Evolutionary conservation across 2,113 vertebrate species (phyloP).

Genomic region (Xiphophorus hellerii): DNA sequence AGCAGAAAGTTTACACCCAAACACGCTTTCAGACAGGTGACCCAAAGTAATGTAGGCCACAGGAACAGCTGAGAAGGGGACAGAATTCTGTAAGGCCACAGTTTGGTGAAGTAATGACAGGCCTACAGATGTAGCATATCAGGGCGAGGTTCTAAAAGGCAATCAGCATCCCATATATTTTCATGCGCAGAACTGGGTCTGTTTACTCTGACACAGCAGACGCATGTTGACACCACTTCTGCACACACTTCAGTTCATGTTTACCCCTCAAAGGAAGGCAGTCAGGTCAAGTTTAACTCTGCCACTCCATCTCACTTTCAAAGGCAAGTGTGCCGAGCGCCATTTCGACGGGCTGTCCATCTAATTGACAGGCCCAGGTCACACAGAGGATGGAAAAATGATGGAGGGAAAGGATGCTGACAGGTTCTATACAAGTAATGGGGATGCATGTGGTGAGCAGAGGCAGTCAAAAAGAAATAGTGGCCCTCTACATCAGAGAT

Average conservation of each 20-base stretch:
- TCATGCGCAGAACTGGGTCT: neutral
- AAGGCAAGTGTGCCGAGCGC: slow-evolving; percentile 18
- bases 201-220: slow-evolving; percentile 9
- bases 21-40: slow-evolving; percentile 14
- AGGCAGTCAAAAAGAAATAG: slow-evolving; percentile 54
- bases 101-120: neutral
- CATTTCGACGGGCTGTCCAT: slow-evolving; percentile 44
- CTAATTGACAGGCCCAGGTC: slow-evolving; percentile 61
- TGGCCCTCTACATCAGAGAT: slow-evolving; percentile 48
- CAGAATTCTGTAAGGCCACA: slow-evolving; percentile 18
- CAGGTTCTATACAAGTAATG: slow-evolving; percentile 44
- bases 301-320: slow-evolving; percentile 57
- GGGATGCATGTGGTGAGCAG: neutral
- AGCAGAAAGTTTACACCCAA: slow-evolving; percentile 10
- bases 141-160: slow-evolving; percentile 16
- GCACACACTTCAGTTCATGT: slow-evolving; percentile 29
- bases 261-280: slow-evolving; percentile 26
- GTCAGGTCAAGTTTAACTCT: slow-evolving; percentile 54
- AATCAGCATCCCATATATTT: slow-evolving; percentile 3
- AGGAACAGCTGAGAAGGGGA: slow-evolving; percentile 16
- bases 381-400: slow-evolving; percentile 39
- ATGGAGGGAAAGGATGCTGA: slow-evolving; percentile 48
- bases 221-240: slow-evolving; percentile 17
- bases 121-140: slow-evolving; percentile 4
- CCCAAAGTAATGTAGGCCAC: neutral